Percentiles rank a stretch among this genome's conserved stretches.
These are phyloP conservation scores for Erpornis zantholeuca DNA, from an alignment of 2,113 vertebrate genomes.

Conservation along the genomic window DNA sequence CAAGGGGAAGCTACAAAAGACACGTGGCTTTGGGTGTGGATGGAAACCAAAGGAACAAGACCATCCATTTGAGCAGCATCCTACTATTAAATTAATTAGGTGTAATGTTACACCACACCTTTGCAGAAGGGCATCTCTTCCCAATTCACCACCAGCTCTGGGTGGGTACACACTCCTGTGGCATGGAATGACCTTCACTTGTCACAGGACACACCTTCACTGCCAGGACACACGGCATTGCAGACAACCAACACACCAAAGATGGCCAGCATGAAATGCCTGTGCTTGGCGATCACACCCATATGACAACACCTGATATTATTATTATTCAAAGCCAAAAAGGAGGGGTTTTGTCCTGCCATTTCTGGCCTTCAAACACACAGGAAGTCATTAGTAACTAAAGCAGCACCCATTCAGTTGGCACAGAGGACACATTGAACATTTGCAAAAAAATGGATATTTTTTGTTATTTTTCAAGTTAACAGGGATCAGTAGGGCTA, in stretches of 20 bases:
- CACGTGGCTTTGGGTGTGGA: neutral
- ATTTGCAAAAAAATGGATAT: neutral
- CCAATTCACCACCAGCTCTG: neutral
- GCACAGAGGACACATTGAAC: neutral
- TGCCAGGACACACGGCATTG: neutral
- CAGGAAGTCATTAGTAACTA: neutral
- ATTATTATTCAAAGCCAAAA: neutral
- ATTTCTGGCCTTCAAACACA: neutral
- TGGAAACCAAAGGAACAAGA: conserved; percentile 13
- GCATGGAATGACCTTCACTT: neutral
- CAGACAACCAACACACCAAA: neutral
- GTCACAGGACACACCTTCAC: no score
- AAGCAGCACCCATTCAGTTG: fast-evolving
- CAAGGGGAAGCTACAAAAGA: neutral
- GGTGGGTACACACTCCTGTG: neutral
- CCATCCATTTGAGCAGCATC: conserved; percentile 25
- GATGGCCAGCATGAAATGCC: neutral
- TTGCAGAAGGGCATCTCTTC: neutral
- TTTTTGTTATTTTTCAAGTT: neutral
- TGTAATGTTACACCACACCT: neutral
- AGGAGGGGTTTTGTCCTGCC: neutral
- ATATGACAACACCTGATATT: neutral
- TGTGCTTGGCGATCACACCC: neutral
- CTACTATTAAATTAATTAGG: conserved; percentile 45
- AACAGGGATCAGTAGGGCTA: neutral